Evolutionary conservation across 2,113 vertebrate species (phyloP), one percentile per base, ranked within the genome.

Genomic region (Chaetura pelagica): DNA sequence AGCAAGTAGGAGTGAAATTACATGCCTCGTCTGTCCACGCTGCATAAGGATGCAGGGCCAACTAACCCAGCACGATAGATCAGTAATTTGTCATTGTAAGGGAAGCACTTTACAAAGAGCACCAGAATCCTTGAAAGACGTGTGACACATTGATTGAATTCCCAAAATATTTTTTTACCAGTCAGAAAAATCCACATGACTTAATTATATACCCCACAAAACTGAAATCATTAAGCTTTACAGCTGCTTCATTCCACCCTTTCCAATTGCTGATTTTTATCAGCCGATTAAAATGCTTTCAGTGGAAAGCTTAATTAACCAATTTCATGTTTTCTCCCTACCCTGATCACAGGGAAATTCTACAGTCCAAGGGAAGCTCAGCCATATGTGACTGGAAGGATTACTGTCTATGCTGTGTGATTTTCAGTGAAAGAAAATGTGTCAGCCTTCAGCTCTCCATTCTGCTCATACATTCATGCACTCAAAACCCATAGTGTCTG

Each of bases 1-100:
- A 96, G 72, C 67, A 72, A 96, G 63, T 7, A 78, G 89, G 94
- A 97, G 96, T 96, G 92, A 96, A 97, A 97, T 96, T 96, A 97
- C 96, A 97, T 67, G 95, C 96, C 59, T 92, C 7, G 29, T 96
- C 96, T 95, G 87, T 97, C 97, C 62, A 3, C 89, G 49, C 90
- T 19, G 8, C 4, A 1, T 61, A 40, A 82, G 68, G 95, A 93
- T 20, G 42, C 17, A 2, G 91, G 88, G 81, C 95, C 58, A 74
- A 15, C 93, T 92, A 91, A 71, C 81, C 55, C 30, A 0, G 81
- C 96, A 83, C 57, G 93, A 93, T 86, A 94, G 94, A 94, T 64
- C 75, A 93, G 94, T 90, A 83, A 96, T 96, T 96, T 52, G n/a
- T 97, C 87, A 84, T 89, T 80, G 94, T 93, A 96, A 97, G 75